These are phyloP conservation scores for Planococcus citri DNA, from an alignment of 1,140 invertebrate species.

Conservation along the genomic window DNA sequence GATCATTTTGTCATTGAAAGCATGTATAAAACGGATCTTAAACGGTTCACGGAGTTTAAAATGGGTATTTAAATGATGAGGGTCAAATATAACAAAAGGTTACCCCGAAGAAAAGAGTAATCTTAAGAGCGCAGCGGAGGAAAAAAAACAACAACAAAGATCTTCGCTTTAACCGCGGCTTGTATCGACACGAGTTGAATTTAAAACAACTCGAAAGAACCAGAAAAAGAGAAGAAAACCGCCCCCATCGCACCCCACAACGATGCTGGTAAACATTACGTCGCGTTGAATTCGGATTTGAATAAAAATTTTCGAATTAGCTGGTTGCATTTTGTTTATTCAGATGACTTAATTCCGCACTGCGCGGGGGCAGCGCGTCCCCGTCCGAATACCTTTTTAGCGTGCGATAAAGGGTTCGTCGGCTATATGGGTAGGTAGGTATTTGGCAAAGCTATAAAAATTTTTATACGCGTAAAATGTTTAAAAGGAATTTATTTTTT, in stretches of 20 bases:
- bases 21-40: background rate
- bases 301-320: background rate
- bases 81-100: background rate
- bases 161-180: background rate
- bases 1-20: background rate
- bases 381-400: too few species aligned
- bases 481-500: too few species aligned
- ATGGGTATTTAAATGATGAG: background rate
- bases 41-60: background rate
- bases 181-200: background rate
- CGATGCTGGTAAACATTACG: too few species aligned
- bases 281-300: background rate
- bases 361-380: too few species aligned
- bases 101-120: background rate
- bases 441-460: too few species aligned
- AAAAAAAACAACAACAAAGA: background rate
- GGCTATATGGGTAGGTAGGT: too few species aligned
- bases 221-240: too few species aligned
- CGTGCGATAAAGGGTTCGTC: too few species aligned
- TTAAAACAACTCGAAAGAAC: background rate
- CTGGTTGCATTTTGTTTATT: background rate
- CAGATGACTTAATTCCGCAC: conserved; percentile 7
- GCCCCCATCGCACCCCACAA: too few species aligned
- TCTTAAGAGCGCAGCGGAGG: background rate
- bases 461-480: too few species aligned